A percentile compares a stretch with the other conserved stretches of the same genome.
Evolutionary conservation across 30 jellyfish, hydroid and myxozoan genomes (phyloP).

Genomic region (Turritopsis rubra): DNA sequence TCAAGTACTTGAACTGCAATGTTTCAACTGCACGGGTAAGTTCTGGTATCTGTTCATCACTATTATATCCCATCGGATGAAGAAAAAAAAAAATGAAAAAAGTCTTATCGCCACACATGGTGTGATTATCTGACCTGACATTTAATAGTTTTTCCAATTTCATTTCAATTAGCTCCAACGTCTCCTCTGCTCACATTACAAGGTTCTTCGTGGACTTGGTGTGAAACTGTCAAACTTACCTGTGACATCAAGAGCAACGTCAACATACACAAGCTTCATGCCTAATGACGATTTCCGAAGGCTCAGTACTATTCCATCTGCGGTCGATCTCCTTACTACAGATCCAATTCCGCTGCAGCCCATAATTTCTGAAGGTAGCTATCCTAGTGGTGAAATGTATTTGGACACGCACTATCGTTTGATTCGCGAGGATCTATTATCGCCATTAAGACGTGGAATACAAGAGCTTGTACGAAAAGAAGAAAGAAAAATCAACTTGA

Average conservation of each 20-base stretch:
- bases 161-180: not conserved
- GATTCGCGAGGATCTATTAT: slow-evolving; percentile 51
- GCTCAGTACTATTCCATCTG: slow-evolving; percentile 48
- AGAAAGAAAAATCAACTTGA: slow-evolving; percentile 33
- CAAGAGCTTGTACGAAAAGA: slow-evolving; percentile 26
- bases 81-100: too few relatives aligned
- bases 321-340: slow-evolving; percentile 18
- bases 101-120: too few relatives aligned
- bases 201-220: not conserved
- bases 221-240: too few relatives aligned
- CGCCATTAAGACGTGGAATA: slow-evolving; percentile 55
- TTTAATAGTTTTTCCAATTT: not conserved
- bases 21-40: not conserved
- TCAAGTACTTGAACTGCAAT: not conserved
- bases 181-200: not conserved
- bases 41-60: not conserved
- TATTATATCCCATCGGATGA: too few relatives aligned
- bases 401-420: slow-evolving; percentile 52
- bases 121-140: too few relatives aligned
- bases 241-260: not conserved
- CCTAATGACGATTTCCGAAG: slow-evolving; percentile 51
- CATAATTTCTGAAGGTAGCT: slow-evolving; percentile 41
- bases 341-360: slow-evolving; percentile 36
- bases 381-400: slow-evolving; percentile 46
- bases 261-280: not conserved